phyloP scores from a whole-genome alignment of 2,113 vertebrate species.

The Phodopus roborovskii region DNA sequence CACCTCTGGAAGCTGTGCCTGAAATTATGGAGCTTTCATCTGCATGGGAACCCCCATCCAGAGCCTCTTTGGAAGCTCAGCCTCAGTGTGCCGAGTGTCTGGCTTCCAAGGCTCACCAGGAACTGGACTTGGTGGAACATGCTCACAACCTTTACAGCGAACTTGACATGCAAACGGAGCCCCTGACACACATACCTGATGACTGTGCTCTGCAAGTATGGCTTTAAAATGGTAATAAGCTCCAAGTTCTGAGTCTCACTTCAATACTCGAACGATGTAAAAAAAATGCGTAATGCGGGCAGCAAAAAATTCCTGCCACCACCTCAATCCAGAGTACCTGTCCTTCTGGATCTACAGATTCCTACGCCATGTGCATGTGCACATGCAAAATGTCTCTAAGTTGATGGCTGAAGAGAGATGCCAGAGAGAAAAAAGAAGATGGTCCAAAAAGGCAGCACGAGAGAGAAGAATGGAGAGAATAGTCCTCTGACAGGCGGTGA shows the following conservation, averaged over 20 bases:
- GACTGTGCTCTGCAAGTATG: background rate
- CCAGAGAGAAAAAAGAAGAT: background rate
- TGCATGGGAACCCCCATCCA: conserved; percentile 26
- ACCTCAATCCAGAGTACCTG: fast-evolving
- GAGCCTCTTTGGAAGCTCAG: background rate
- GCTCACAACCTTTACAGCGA: background rate
- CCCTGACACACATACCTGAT: background rate
- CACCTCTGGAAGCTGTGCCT: background rate
- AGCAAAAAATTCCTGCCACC: background rate
- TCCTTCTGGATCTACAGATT: background rate
- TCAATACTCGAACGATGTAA: background rate
- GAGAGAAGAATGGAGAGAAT: background rate
- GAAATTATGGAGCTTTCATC: conserved; percentile 74
- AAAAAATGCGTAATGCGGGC: background rate
- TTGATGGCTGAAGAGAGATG: background rate
- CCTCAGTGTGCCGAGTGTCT: fast-evolving
- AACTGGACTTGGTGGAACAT: background rate
- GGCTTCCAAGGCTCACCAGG: background rate
- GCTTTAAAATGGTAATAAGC: background rate
- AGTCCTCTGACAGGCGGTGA: background rate
- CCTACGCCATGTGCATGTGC: background rate
- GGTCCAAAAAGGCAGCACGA: background rate
- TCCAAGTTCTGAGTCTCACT: background rate
- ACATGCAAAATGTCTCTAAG: too few relatives aligned
- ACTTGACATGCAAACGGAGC: background rate